Evolutionary conservation across 2,888 invertebrate genomes (phyloP), one percentile per base, ranked within the genome.

Genomic region (Caenorhabditis panamensis): DNA sequence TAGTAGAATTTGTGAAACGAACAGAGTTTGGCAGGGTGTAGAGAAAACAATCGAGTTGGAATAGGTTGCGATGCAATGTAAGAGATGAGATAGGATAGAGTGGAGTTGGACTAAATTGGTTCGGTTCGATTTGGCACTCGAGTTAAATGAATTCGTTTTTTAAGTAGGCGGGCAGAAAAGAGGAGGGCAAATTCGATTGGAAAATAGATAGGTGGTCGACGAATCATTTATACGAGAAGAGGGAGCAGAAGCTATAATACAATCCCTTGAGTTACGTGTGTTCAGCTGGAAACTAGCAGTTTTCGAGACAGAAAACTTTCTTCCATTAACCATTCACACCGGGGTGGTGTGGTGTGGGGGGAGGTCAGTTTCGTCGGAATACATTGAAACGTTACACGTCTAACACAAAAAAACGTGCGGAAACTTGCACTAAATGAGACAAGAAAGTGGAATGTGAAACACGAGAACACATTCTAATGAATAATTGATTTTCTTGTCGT

Each of bases 291-390:
- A 41, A n/a, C n/a, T 31, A 31, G 31, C 31, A 47, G 5, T 1
- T 47, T 18, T n/a, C 2, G 18, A 68, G 69, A 49, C 51, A 22
- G 51, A 61, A 59, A 69, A 24, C 44, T 49, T 59, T 61, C 47
- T 20, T 47, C 47, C 36, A 69, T 69, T 51, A 59, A 51, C 59
- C 59, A 69, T 59, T 69, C 61, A 49, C 59, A 58, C 49, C 31
- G 41, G 36, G 49, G 59, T 59, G 54, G 28, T 41, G 8, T 41
- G 26, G 28, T 31, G 31, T 31, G 31, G 5, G 31, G 9, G 31
- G 9, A 31, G 31, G 31, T 31, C 37, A 9, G 51, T 53, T 47
- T 62, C 64, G 41, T 61, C 9, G 28, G 71, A 54, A 54, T 53
- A 44, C 51, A 63, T 49, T 28, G 62, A 71, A 41, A 63, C 20